Conservation (phyloP, 30 jellyfish, hydroid and myxozoan genomes). For the Haliclystus octoradiatus region DNA sequence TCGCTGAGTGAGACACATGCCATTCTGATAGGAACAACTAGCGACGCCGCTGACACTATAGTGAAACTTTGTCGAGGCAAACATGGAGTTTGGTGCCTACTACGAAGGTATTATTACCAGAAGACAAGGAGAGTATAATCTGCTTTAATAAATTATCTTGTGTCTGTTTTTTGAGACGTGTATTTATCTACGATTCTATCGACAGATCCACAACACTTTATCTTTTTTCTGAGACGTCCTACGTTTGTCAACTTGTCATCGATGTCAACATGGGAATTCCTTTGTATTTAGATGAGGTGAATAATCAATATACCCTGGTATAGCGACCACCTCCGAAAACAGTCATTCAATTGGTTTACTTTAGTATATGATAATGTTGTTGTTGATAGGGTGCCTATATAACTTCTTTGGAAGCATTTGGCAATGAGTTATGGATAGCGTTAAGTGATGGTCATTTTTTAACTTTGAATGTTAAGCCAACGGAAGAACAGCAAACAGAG, state of each 20-base stretch:
- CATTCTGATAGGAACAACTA: slow-evolving; percentile 72
- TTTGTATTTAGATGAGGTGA: too few relatives aligned
- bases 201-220: not conserved
- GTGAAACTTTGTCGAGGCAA: slow-evolving; percentile 57
- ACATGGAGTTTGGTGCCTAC: slow-evolving; percentile 84
- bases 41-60: slow-evolving; percentile 61
- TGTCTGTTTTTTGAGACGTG: too few relatives aligned
- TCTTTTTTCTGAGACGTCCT: not conserved
- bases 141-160: too few relatives aligned
- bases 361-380: too few relatives aligned
- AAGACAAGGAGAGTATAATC: too few relatives aligned
- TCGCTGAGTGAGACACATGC: slow-evolving; percentile 67
- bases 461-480: slow-evolving; percentile 35
- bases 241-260: not conserved
- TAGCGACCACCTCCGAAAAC: too few relatives aligned
- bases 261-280: not conserved
- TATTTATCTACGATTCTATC: too few relatives aligned
- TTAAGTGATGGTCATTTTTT: slow-evolving; percentile 92
- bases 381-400: too few relatives aligned
- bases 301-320: too few relatives aligned
- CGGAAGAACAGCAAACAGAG: not conserved
- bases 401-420: slow-evolving; percentile 53
- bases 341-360: too few relatives aligned
- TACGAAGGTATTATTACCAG: slow-evolving; percentile 62
- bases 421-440: slow-evolving; percentile 81